Evolutionary conservation across 1,140 invertebrate genomes (phyloP).

Genomic region (Branchinecta lindahli): DNA sequence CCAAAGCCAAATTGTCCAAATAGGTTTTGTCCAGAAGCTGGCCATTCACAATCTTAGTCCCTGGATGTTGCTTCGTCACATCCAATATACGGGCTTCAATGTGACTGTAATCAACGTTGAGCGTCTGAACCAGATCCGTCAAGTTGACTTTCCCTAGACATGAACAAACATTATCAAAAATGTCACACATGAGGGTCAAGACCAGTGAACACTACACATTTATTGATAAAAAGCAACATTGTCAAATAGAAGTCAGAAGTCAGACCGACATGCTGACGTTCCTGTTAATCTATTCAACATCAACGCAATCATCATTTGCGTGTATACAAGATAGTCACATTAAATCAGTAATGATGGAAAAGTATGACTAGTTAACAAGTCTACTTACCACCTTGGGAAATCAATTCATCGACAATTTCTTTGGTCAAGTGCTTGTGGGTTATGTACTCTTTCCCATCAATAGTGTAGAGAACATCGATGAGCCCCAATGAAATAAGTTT

Average conservation of each 20-base stretch:
- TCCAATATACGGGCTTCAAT: conserved; percentile 43
- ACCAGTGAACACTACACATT: too few relatives aligned
- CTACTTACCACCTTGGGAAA: conserved; percentile 53
- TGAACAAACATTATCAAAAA: too few relatives aligned
- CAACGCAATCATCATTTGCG: too few relatives aligned
- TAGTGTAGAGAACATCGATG: conserved; percentile 83
- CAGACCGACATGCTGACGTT: too few relatives aligned
- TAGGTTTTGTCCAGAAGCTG: conserved; percentile 74
- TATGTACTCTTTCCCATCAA: conserved; percentile 93
- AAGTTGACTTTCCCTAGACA: conserved; percentile 30
- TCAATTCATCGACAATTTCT: conserved; percentile 84
- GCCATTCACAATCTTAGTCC: conserved; percentile 53
- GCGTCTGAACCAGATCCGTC: conserved; percentile 65
- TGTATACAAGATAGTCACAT: too few relatives aligned
- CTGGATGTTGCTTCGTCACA: conserved; percentile 31
- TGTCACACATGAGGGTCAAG: too few relatives aligned
- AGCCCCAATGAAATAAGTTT: conserved; percentile 73
- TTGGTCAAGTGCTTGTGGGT: conserved; percentile 73
- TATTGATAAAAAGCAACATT: too few relatives aligned
- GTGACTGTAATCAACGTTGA: conserved; percentile 76
- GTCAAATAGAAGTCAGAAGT: too few relatives aligned
- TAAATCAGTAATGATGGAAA: too few relatives aligned
- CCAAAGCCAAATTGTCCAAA: conserved; percentile 62
- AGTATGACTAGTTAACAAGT: too few relatives aligned
- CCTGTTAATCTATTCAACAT: too few relatives aligned